Base-by-base conservation (phyloP, 2,888 invertebrate genomes). In the Cheilosia impressa region DNA sequence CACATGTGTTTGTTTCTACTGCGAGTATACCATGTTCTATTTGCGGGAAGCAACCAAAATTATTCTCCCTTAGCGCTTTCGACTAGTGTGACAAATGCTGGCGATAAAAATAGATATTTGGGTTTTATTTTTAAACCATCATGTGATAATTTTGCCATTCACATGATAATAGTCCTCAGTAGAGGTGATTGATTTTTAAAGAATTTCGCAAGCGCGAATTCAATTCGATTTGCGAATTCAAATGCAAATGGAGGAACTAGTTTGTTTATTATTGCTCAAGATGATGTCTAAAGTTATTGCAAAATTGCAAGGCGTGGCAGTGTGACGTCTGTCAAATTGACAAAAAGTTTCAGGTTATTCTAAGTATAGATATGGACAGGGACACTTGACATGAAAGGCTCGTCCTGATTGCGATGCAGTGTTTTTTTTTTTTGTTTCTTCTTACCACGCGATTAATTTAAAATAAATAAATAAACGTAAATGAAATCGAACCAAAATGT, bases 141-240 rank as follows among this genome's bases (percentile, higher is more conserved):
- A 85, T 85, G 85, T 85, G 85, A 85, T 85, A 85, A 85, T 85
- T 85, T 77, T 81, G 81, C 81, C 50, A 81, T 85, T 81, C 85
- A 85, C 85, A 85, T 85, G 85, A 85, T 81, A 81, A 85, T 77
- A 81, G 85, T 85, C 80, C 85, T 85, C 52, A 41, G 81, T 77
- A 85, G 85, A 85, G 85, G 85, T 85, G 85, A 85, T 85, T 85
- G 85, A 85, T 85, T 85, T 85, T 81, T 17, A 58, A 85, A 85
- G 85, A 85, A 85, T 85, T 85, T 85, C 76, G 84, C 76, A 76
- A 66, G 52, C 69, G 41, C 63, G 17, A 38, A 38, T 38, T 38
- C 13, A 38, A 13, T 13, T 38, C 5, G 17, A 41, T 22, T 57
- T 52, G 53, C 43, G 19, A 82, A 71, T 72, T 47, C 72, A 43